These are phyloP conservation scores for Girardia tigrina DNA, from an alignment of 2,888 invertebrate species.

Conservation along the genomic window DNA sequence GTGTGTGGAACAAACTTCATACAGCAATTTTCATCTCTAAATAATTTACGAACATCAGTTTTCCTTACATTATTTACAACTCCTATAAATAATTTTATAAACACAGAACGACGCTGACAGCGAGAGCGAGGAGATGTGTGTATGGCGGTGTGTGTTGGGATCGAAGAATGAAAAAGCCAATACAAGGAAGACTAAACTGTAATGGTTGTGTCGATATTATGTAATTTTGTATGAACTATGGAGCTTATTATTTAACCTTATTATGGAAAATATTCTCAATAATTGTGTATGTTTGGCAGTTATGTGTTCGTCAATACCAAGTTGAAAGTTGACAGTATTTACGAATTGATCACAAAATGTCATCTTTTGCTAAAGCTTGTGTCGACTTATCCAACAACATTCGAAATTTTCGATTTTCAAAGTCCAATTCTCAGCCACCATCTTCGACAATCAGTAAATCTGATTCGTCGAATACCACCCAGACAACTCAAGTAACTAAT, in stretches of 20 bases:
- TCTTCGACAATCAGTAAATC: not conserved
- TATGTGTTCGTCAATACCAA: not conserved
- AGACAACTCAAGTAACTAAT: not conserved
- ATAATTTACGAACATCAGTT: slow-evolving; percentile 15
- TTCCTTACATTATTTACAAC: slow-evolving; percentile 6
- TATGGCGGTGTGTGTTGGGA: not conserved
- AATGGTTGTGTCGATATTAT: not conserved
- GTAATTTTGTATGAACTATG: not conserved
- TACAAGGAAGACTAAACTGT: slow-evolving; percentile 6
- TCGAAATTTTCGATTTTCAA: slow-evolving; percentile 40
- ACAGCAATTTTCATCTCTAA: slow-evolving; percentile 6
- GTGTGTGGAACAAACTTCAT: not conserved
- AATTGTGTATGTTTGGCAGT: not conserved
- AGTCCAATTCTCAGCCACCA: slow-evolving; percentile 12
- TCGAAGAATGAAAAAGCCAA: slow-evolving; percentile 6
- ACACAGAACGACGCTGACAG: not conserved
- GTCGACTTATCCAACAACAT: slow-evolving; percentile 49
- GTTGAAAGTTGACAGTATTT: not conserved
- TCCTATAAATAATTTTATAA: not conserved
- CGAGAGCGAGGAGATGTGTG: not conserved
- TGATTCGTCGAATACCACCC: not conserved
- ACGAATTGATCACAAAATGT: no score
- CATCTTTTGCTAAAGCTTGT: slow-evolving; percentile 42
- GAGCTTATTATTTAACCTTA: not conserved
- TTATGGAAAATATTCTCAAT: not conserved